Percentiles rank a stretch among this genome's conserved stretches.
These are phyloP conservation scores for Drosophila rubida DNA, from an alignment of 2,888 invertebrate genomes.

Conservation along the genomic window DNA sequence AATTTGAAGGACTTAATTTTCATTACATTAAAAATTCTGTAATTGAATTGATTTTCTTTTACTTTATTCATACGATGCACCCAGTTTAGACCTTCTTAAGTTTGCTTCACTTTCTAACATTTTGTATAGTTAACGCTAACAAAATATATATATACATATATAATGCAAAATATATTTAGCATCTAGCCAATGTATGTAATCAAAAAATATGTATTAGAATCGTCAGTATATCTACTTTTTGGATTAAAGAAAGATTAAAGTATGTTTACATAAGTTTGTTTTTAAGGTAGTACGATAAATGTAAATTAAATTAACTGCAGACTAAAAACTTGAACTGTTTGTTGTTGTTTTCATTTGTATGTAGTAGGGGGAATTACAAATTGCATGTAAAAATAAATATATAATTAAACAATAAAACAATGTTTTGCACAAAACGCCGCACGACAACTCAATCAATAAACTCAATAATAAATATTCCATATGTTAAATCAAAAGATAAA, in stretches of 20 bases:
- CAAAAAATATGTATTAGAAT: slow-evolving; percentile 57
- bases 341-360: slow-evolving; percentile 11
- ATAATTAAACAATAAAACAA: slow-evolving; percentile 65
- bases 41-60: slow-evolving; percentile 43
- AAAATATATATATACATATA: slow-evolving; percentile 58
- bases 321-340: slow-evolving; percentile 42
- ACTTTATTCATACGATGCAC: slow-evolving; percentile 73
- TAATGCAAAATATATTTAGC: slow-evolving; percentile 66
- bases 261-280: slow-evolving; percentile 44
- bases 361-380: slow-evolving; percentile 33
- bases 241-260: slow-evolving; percentile 52
- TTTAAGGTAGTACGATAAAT: slow-evolving; percentile 46
- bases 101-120: slow-evolving; percentile 59
- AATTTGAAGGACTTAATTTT: background rate
- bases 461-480: background rate
- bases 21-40: background rate
- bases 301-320: slow-evolving; percentile 44
- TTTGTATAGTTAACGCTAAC: slow-evolving; percentile 71
- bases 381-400: slow-evolving; percentile 66
- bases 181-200: slow-evolving; percentile 62
- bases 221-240: slow-evolving; percentile 68
- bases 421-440: slow-evolving; percentile 83
- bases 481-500: slow-evolving; percentile 59
- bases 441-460: slow-evolving; percentile 73
- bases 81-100: slow-evolving; percentile 59